Percentiles rank a stretch among this genome's conserved stretches.
phyloP scores from a whole-genome alignment of 1,140 invertebrate genomes.

The Drosophila sulfurigaster region DNA sequence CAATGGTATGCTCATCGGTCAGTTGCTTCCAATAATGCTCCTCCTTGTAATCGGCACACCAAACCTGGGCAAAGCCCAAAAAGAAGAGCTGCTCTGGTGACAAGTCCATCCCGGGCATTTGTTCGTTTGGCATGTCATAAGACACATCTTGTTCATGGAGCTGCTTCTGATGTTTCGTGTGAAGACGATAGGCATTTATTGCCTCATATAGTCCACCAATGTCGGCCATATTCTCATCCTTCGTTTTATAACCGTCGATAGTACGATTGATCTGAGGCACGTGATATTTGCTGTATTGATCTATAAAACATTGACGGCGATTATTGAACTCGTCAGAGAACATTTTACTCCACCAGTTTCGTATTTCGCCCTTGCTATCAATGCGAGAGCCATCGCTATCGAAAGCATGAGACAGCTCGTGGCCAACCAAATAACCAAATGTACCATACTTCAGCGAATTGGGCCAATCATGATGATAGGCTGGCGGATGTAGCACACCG shows the following conservation, averaged over 20 bases:
- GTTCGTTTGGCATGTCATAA: conserved; percentile 85
- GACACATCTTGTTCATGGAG: conserved; percentile 39
- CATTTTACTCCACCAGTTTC: conserved; percentile 81
- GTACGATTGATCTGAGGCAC: conserved; percentile 86
- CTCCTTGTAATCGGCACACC: conserved; percentile 74
- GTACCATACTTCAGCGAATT: conserved; percentile 75
- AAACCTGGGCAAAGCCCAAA: conserved; percentile 93
- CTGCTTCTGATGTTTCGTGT: conserved; percentile 82
- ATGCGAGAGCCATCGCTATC: conserved; percentile 59
- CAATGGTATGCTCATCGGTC: conserved; percentile 65
- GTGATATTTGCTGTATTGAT: conserved; percentile 87
- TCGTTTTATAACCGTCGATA: conserved; percentile 87
- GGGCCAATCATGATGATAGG: conserved; percentile 89
- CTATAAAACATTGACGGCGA: conserved; percentile 90
- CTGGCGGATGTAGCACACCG: conserved; percentile 96
- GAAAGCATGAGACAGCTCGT: conserved; percentile 78
- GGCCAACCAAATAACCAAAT: conserved; percentile 71
- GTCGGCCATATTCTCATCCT: conserved; percentile 90
- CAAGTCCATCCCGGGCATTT: conserved; percentile 92
- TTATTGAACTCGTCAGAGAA: conserved; percentile 56
- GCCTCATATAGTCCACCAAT: conserved; percentile 96
- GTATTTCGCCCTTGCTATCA: conserved; percentile 46
- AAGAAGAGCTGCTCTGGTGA: conserved; percentile 96
- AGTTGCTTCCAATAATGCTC: conserved; percentile 75
- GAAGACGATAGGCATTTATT: conserved; percentile 90